A percentile compares a stretch with the other conserved stretches of the same genome.
phyloP scores from a whole-genome alignment of 2,797 vertebrate genomes.

The Paguma larvata region DNA sequence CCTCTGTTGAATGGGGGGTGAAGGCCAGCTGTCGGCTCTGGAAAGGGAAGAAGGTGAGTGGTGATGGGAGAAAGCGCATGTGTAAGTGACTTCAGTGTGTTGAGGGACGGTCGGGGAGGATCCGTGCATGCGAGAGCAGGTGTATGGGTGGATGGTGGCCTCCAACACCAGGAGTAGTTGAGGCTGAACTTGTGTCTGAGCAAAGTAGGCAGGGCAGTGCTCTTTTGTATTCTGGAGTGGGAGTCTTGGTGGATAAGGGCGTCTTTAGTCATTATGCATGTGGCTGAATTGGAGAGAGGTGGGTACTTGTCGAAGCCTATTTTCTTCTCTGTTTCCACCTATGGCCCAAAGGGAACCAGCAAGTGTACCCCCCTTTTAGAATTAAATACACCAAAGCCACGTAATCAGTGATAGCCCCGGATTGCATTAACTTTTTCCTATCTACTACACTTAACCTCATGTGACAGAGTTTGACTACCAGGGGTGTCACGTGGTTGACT shows the following conservation, averaged over 20 bases:
- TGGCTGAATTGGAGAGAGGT: slow-evolving; percentile 40
- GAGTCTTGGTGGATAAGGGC: slow-evolving; percentile 59
- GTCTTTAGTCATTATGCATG: slow-evolving; percentile 55
- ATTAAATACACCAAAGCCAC: slow-evolving; percentile 39
- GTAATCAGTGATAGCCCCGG: not conserved
- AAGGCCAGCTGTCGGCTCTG: not conserved
- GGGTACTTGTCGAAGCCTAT: slow-evolving; percentile 54
- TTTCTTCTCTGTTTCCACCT: slow-evolving; percentile 56
- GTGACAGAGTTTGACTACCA: not conserved
- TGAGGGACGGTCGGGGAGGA: slow-evolving; percentile 43
- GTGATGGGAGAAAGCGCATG: not conserved
- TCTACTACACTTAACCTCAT: not conserved
- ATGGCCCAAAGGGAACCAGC: not conserved
- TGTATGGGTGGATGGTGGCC: slow-evolving; percentile 70
- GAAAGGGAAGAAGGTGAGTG: not conserved
- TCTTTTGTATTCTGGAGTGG: slow-evolving; percentile 29
- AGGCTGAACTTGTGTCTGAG: slow-evolving; percentile 71
- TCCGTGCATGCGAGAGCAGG: slow-evolving; percentile 56
- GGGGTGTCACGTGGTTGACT: not conserved
- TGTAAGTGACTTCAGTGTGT: slow-evolving; percentile 4
- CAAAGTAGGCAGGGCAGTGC: slow-evolving; percentile 38
- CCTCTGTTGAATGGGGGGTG: too few species aligned
- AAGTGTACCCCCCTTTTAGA: slow-evolving; percentile 1
- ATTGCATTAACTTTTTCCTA: slow-evolving; percentile 13
- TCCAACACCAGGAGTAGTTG: slow-evolving; percentile 56